Conservation (phyloP, 1,140 invertebrate genomes). For the Cyrtorhinus lividipennis region DNA sequence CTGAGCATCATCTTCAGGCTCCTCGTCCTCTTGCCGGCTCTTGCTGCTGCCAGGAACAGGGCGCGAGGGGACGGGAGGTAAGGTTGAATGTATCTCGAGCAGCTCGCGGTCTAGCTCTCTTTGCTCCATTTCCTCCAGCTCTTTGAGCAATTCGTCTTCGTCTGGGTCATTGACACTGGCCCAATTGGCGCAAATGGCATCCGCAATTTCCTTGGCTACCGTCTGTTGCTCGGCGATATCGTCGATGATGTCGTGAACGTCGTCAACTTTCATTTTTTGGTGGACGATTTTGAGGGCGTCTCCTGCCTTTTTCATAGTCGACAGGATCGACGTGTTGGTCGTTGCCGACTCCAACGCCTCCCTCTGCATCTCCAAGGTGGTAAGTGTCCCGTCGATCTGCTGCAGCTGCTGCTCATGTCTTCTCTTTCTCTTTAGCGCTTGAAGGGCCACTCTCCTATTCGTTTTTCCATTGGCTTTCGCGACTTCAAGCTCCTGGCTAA, state of each 20-base stretch:
- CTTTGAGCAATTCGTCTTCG: conserved; percentile 56
- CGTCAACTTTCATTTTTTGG: conserved; percentile 91
- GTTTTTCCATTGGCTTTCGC: conserved; percentile 90
- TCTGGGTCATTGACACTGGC: conserved; percentile 90
- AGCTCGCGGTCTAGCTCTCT: conserved; percentile 67
- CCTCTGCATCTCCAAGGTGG: conserved; percentile 95
- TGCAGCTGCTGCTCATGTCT: conserved; percentile 91
- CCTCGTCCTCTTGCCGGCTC: conserved; percentile 43
- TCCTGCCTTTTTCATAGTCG: conserved; percentile 89
- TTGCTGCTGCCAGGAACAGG: conserved; percentile 42
- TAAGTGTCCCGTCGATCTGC: conserved; percentile 96
- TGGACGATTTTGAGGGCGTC: conserved; percentile 94
- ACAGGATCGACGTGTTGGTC: conserved; percentile 93
- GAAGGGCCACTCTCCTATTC: conserved; percentile 93
- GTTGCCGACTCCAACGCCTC: conserved; percentile 95
- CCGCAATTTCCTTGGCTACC: conserved; percentile 92
- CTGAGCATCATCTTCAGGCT: conserved; percentile 36
- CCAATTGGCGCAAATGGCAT: conserved; percentile 94
- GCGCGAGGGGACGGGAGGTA: conserved; percentile 26
- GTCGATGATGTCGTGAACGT: conserved; percentile 98
- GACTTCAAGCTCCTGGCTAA: conserved; percentile 68
- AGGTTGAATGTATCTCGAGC: conserved; percentile 43
- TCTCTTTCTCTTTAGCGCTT: conserved; percentile 96
- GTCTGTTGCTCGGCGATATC: conserved; percentile 99
- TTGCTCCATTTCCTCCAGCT: conserved; percentile 68